phyloP scores from a whole-genome alignment of 2,888 invertebrate genomes.

The Sarcophaga rosellei region DNA sequence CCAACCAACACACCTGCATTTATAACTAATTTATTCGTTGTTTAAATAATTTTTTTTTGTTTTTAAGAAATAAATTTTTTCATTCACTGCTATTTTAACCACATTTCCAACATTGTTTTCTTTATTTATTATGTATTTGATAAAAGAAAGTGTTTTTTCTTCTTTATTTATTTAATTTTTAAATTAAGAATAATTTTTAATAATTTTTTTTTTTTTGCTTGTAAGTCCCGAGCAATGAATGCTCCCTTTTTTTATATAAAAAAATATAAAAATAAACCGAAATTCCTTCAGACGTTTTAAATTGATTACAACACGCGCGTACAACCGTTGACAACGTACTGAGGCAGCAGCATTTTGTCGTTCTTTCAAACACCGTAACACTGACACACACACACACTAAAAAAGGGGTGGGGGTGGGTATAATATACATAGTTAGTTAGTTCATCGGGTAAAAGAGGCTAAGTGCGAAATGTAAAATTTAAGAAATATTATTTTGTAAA shows the following conservation, averaged over 20 bases:
- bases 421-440: background rate
- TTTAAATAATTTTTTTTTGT: slow-evolving; percentile 10
- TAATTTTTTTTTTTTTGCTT: slow-evolving; percentile 7
- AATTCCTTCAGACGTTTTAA: slow-evolving; percentile 65
- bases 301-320: slow-evolving; percentile 66
- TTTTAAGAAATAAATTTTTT: slow-evolving; percentile 13
- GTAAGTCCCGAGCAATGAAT: slow-evolving; percentile 66
- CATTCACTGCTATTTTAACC: slow-evolving; percentile 56
- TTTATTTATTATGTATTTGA: slow-evolving; percentile 19
- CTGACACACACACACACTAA: background rate
- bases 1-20: slow-evolving; percentile 49
- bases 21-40: slow-evolving; percentile 51
- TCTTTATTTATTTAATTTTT: slow-evolving; percentile 2
- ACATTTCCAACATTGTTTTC: slow-evolving; percentile 29
- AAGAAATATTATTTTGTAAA: background rate
- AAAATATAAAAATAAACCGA: slow-evolving; percentile 49
- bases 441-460: slow-evolving; percentile 15
- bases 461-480: background rate
- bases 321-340: slow-evolving; percentile 68
- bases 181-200: slow-evolving; percentile 12
- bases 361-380: slow-evolving; percentile 43
- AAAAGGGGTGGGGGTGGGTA: slow-evolving; percentile 19
- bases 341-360: slow-evolving; percentile 61
- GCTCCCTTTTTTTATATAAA: slow-evolving; percentile 61
- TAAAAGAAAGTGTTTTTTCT: background rate